phyloP scores from a whole-genome alignment of 2,888 invertebrate species.

The Trachelus stipa region DNA sequence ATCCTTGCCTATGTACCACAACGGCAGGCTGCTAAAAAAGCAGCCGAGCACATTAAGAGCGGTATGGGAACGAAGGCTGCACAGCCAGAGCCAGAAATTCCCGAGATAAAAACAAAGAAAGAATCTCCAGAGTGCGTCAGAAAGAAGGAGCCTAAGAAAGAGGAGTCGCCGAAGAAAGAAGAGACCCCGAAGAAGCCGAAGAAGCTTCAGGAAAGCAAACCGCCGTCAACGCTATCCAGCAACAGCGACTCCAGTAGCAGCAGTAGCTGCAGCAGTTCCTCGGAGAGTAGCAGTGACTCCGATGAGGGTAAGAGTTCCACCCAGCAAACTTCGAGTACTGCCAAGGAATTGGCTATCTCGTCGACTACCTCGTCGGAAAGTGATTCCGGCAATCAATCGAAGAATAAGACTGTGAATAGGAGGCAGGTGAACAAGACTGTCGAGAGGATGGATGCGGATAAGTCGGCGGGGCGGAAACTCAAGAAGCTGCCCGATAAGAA shows the following conservation, averaged over 20 bases:
- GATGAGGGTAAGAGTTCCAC: constrained; percentile 56
- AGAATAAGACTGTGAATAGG: constrained; percentile 36
- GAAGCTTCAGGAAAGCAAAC: constrained; percentile 42
- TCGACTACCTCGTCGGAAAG: constrained; percentile 60
- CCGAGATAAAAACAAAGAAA: constrained; percentile 57
- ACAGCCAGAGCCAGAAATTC: constrained; percentile 62
- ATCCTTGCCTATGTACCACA: constrained; percentile 88
- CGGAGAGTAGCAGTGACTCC: constrained; percentile 61
- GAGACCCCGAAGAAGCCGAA: constrained; percentile 61
- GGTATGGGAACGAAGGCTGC: constrained; percentile 73
- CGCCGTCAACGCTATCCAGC: constrained; percentile 70
- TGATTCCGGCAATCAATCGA: constrained; percentile 50
- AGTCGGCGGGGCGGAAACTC: constrained; percentile 66
- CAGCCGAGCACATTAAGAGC: constrained; percentile 89
- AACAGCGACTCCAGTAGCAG: constrained; percentile 70
- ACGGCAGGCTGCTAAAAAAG: constrained; percentile 90
- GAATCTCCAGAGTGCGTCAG: constrained; percentile 43
- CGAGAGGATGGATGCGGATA: constrained; percentile 25
- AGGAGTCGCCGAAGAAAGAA: constrained; percentile 51
- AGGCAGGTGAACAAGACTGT: constrained; percentile 31
- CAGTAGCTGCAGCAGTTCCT: constrained; percentile 65
- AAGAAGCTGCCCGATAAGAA: constrained; percentile 82
- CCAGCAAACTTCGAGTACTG: constrained; percentile 39
- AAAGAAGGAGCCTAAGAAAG: constrained; percentile 33
- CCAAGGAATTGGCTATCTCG: constrained; percentile 53